Evolutionary conservation across 2,888 invertebrate genomes (phyloP).

Genomic region (Heliconius ethilla): DNA sequence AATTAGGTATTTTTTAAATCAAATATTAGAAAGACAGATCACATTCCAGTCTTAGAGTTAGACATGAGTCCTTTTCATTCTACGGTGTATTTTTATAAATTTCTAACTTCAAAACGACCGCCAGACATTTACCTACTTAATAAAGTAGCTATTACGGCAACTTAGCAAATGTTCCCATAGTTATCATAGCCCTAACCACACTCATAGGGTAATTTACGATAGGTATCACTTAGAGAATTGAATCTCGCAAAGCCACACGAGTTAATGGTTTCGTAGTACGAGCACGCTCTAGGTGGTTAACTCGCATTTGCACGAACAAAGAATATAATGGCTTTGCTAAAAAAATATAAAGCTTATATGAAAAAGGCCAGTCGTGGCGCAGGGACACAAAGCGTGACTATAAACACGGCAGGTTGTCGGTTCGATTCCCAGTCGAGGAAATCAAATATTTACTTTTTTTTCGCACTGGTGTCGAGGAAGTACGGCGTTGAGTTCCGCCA

Average conservation of each 20-base stretch:
- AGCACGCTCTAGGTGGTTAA: slow-evolving; percentile 28
- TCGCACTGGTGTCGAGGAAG: too few species aligned
- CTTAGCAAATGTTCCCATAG: slow-evolving; percentile 3
- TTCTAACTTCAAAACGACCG: neutral
- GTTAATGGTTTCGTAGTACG: slow-evolving; percentile 34
- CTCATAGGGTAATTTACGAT: slow-evolving; percentile 14
- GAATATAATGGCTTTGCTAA: slow-evolving; percentile 4
- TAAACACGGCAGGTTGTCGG: too few species aligned
- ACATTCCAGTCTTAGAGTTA: too few species aligned
- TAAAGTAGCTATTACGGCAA: neutral
- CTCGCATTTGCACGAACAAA: slow-evolving; percentile 25
- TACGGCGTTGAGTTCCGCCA: too few species aligned
- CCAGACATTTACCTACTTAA: neutral
- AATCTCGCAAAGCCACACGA: slow-evolving; percentile 39
- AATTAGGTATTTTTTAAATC: too few species aligned
- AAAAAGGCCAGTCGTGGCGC: too few species aligned
- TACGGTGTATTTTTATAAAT: neutral
- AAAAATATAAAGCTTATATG: neutral
- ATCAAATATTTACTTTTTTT: too few species aligned
- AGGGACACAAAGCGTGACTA: too few species aligned
- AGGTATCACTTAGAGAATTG: slow-evolving; percentile 30
- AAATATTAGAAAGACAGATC: too few species aligned
- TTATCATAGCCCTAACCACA: neutral
- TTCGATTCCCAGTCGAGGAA: too few species aligned
- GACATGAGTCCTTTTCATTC: too few species aligned